phyloP scores from a whole-genome alignment of 2,113 vertebrate species.

The Gallinago jamesoni region DNA sequence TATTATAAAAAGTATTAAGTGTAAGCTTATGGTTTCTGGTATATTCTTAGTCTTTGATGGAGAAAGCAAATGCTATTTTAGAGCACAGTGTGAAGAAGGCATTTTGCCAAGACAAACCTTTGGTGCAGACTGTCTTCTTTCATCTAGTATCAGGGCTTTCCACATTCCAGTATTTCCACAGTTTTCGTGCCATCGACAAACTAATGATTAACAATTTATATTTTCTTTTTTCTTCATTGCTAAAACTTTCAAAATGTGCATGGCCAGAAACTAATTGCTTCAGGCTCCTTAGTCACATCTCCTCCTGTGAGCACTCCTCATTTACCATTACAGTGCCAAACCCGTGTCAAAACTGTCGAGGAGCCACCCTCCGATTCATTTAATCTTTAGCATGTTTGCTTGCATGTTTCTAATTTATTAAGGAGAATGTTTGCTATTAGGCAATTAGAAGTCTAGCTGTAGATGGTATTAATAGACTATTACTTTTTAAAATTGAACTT shows the following conservation, averaged over 20 bases:
- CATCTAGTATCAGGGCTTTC: slow-evolving; percentile 25
- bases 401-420: slow-evolving; percentile 46
- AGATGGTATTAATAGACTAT: slow-evolving; percentile 45
- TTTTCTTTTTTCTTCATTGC: neutral
- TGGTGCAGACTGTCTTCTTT: slow-evolving; percentile 53
- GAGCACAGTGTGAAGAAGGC: slow-evolving; percentile 48
- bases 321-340: neutral
- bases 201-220: slow-evolving; percentile 11
- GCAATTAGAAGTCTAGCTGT: slow-evolving; percentile 49
- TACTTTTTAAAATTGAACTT: slow-evolving; percentile 11
- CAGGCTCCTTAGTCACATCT: neutral
- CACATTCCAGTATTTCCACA: neutral
- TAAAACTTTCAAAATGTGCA: neutral
- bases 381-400: slow-evolving; percentile 22
- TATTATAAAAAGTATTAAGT: slow-evolving; percentile 60
- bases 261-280: neutral
- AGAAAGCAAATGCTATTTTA: slow-evolving; percentile 59
- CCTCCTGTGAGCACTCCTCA: neutral
- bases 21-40: slow-evolving; percentile 60
- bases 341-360: neutral
- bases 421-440: slow-evolving; percentile 25
- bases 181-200: neutral
- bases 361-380: neutral
- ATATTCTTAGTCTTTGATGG: slow-evolving; percentile 62
- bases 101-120: slow-evolving; percentile 57